A percentile compares a stretch with the other conserved stretches of the same genome.
phyloP scores from a whole-genome alignment of 2,113 vertebrate species.

The Chloropsis cyanopogon region DNA sequence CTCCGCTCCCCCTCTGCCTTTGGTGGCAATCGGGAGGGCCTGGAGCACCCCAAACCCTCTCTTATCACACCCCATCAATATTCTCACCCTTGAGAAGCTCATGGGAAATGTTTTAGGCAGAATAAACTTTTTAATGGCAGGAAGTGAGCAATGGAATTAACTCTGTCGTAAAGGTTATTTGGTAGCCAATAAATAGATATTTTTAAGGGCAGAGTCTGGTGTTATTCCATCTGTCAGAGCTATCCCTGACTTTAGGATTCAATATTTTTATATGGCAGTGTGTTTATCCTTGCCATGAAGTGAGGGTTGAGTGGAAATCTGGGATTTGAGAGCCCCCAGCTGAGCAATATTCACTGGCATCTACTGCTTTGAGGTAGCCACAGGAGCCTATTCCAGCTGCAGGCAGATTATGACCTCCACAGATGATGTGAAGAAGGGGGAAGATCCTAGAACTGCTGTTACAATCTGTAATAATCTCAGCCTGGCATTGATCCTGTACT shows the following conservation, averaged over 20 bases:
- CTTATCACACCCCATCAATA: not conserved
- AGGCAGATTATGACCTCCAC: not conserved
- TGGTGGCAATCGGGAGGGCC: not conserved
- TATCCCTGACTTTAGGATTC: not conserved
- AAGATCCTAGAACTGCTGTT: not conserved
- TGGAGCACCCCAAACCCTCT: not conserved
- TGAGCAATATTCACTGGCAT: not conserved
- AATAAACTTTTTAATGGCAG: not conserved
- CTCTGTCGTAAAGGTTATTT: not conserved
- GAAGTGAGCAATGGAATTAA: not conserved
- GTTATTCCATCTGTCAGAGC: not conserved
- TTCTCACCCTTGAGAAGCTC: not conserved
- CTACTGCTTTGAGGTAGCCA: not conserved
- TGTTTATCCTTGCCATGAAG: not conserved
- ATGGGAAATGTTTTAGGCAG: not conserved
- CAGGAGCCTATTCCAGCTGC: not conserved
- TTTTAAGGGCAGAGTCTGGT: not conserved
- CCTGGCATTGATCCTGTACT: not conserved
- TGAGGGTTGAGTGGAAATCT: not conserved
- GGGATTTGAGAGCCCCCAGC: not conserved
- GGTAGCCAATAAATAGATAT: not conserved
- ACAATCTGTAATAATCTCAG: not conserved
- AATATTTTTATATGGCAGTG: not conserved
- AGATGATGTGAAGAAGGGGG: not conserved
- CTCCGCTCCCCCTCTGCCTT: not conserved